Percentiles rank a stretch among this genome's conserved stretches.
phyloP scores from a whole-genome alignment of 2,113 vertebrate species.

The Cebus imitator region DNA sequence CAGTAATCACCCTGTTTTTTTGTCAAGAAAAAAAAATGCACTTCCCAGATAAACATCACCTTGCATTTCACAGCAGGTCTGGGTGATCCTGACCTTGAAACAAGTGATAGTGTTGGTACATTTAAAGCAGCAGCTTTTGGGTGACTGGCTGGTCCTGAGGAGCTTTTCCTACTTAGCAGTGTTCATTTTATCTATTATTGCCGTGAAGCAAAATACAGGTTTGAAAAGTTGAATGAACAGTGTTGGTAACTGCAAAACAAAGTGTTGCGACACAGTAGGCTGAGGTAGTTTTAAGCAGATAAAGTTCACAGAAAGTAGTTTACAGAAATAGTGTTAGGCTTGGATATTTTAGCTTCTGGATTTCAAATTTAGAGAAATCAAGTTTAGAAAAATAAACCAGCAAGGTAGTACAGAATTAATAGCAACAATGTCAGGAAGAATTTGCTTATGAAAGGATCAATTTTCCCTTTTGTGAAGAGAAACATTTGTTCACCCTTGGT shows the following conservation, averaged over 20 bases:
- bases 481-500: neutral
- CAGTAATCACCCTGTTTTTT: conserved; percentile 8
- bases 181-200: neutral
- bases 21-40: neutral
- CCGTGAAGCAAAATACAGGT: neutral
- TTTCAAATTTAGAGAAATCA: neutral
- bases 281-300: neutral
- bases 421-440: neutral
- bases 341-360: neutral
- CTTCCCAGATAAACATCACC: neutral
- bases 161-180: neutral
- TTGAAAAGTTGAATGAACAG: neutral
- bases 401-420: neutral
- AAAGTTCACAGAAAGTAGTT: neutral
- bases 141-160: neutral
- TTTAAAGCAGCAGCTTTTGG: neutral
- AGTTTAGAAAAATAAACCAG: conserved; percentile 13
- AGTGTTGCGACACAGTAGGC: neutral
- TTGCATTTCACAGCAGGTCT: neutral
- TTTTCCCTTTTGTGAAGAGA: conserved; percentile 7
- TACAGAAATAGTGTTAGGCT: neutral
- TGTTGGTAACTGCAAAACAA: neutral
- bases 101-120: neutral
- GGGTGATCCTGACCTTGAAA: neutral
- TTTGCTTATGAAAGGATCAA: neutral